Evolutionary conservation across 2,888 invertebrate genomes (phyloP), one percentile per base, ranked within the genome.

Genomic region (Clitarchus hookeri): DNA sequence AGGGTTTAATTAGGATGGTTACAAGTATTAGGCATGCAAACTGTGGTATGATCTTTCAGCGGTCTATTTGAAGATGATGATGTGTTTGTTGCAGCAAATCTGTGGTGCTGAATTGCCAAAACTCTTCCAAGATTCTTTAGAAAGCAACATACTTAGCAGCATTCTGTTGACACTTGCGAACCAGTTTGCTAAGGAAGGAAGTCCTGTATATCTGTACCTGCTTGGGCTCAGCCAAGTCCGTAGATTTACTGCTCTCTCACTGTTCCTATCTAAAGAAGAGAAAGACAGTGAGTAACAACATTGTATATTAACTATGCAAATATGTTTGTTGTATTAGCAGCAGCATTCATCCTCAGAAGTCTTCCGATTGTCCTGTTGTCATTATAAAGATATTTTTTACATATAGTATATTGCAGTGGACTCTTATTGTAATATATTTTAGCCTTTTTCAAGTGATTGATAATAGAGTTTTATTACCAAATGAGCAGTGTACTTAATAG

Each of bases 121-220:
- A 0, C 93, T 96, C 88, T 95, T 96, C 90, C 93, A 93, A 89
- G 94, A 95, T 89, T 94, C 95, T 0, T 91, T 96, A 87, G 96
- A 96, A 88, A 94, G 93, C 86, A 92, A 93, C 82, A 92, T 94
- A 0, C 92, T 96, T 6, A 94, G 94, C 9, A 94, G 94, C 79
- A 93, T 96, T 85, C 89, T 96, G 36, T 90, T 91, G 3, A 90
- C 93, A 78, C 90, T 94, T 48, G 91, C 91, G 78, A 91, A 91
- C 23, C 90, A 93, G 89, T 93, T 93, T 88, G 90, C 92, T 79
- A 92, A 91, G 87, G 89, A 91, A 1, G 90, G 91, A 0, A 91
- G 91, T 85, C 89, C 91, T 0, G 90, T 94, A 25, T 91, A 92
- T 78, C 90, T 91, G 0, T 94, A 94, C 90, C 91, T 96, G 13